Conservation (phyloP, 2,888 invertebrate genomes). For the Tiliacea aurago region DNA sequence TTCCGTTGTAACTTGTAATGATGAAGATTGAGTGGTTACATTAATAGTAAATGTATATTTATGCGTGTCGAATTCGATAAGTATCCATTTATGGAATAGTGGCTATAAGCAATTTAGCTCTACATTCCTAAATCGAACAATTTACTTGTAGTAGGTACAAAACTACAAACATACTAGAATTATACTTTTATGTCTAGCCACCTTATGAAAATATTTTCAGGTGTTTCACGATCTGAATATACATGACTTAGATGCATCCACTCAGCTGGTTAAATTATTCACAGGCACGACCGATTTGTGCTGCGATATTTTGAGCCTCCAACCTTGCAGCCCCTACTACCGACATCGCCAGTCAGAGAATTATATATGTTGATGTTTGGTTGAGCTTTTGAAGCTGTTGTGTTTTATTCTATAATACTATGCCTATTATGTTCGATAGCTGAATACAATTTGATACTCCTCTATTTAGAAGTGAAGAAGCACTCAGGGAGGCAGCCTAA, state of each 20-base stretch:
- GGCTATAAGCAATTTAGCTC: background rate
- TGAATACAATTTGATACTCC: slow-evolving; percentile 67
- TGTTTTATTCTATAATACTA: slow-evolving; percentile 7
- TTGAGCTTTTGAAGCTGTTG: too few relatives aligned
- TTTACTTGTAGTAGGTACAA: background rate
- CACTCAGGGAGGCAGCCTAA: slow-evolving; percentile 65
- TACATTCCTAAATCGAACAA: slow-evolving; percentile 12
- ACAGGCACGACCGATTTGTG: slow-evolving; percentile 62
- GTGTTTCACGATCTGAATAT: slow-evolving; percentile 44
- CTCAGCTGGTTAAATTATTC: slow-evolving; percentile 68
- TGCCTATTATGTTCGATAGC: slow-evolving; percentile 21
- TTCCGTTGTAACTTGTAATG: slow-evolving; percentile 49
- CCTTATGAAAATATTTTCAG: slow-evolving; percentile 17
- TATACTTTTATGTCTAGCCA: slow-evolving; percentile 4
- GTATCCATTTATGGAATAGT: slow-evolving; percentile 17
- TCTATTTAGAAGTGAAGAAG: slow-evolving; percentile 67
- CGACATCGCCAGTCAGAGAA: background rate
- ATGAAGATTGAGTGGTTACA: slow-evolving; percentile 35
- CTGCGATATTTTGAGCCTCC: slow-evolving; percentile 24
- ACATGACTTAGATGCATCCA: slow-evolving; percentile 56
- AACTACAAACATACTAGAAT: background rate
- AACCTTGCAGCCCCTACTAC: background rate
- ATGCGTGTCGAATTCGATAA: slow-evolving; percentile 35
- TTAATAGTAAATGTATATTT: slow-evolving; percentile 24
- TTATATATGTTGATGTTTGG: slow-evolving; percentile 9